These are phyloP conservation scores for Drosophila mauritiana DNA, from an alignment of 1,140 invertebrate species.

Conservation along the genomic window DNA sequence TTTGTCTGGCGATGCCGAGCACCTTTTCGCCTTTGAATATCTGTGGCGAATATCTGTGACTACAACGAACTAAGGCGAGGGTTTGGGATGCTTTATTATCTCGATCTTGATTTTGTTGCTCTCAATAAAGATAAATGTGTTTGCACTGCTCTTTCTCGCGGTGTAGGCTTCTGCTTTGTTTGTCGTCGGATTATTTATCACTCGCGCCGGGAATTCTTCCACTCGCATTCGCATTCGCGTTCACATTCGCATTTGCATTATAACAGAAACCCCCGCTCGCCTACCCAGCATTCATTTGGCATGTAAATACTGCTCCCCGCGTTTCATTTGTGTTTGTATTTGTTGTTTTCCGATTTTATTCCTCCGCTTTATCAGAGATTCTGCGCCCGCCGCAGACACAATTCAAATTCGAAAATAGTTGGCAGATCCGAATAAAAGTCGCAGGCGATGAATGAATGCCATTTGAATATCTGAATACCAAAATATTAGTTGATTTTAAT, in stretches of 20 bases:
- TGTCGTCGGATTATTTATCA: slow-evolving; percentile 62
- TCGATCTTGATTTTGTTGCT: slow-evolving; percentile 57
- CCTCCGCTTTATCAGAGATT: slow-evolving; percentile 52
- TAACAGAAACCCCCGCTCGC: slow-evolving; percentile 50
- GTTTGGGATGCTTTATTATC: slow-evolving; percentile 62
- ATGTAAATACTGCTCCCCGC: slow-evolving; percentile 54
- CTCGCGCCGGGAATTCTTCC: slow-evolving; percentile 60
- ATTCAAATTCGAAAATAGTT: slow-evolving; percentile 59
- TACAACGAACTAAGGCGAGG: slow-evolving; percentile 47
- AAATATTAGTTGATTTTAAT: slow-evolving; percentile 61
- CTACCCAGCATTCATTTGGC: slow-evolving; percentile 58
- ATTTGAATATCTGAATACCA: slow-evolving; percentile 74
- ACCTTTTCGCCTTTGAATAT: slow-evolving; percentile 56
- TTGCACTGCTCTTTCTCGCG: slow-evolving; percentile 56
- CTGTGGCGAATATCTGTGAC: slow-evolving; percentile 35
- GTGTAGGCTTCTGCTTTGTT: slow-evolving; percentile 42
- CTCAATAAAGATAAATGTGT: slow-evolving; percentile 70
- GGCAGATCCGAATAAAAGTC: slow-evolving; percentile 41
- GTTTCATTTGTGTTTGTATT: slow-evolving; percentile 34
- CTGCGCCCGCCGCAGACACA: slow-evolving; percentile 32
- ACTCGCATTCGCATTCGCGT: slow-evolving; percentile 72
- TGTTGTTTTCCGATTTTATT: slow-evolving; percentile 6
- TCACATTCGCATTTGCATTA: slow-evolving; percentile 81
- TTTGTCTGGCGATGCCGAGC: neutral
- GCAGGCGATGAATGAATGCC: slow-evolving; percentile 73